A percentile compares a stretch with the other conserved stretches of the same genome.
These are phyloP conservation scores for Stylophora pistillata DNA, from an alignment of 64 coral and sea anemone genomes.

Conservation along the genomic window DNA sequence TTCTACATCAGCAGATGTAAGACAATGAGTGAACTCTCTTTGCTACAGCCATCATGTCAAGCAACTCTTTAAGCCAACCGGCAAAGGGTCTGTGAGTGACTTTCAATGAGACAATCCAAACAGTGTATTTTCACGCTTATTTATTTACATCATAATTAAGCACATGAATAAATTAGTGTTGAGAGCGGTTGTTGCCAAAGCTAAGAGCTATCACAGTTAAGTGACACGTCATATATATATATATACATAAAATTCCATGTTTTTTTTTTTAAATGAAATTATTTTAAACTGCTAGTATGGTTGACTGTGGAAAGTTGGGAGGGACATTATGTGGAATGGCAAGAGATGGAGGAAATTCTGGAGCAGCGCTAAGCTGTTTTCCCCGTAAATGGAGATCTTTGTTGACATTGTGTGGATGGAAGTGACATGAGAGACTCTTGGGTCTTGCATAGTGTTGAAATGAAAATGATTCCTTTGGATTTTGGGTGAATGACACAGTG, in stretches of 20 bases:
- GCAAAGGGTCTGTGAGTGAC: too few relatives aligned
- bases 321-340: constrained; percentile 52
- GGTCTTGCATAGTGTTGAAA: constrained; percentile 69
- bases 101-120: too few relatives aligned
- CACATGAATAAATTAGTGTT: too few relatives aligned
- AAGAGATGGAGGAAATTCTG: constrained; percentile 71
- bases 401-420: constrained; percentile 90
- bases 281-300: constrained; percentile 13
- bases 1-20: too few relatives aligned
- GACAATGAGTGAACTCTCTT: too few relatives aligned
- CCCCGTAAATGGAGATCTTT: constrained; percentile 83
- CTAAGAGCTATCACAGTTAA: too few relatives aligned
- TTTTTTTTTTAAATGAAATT: neutral
- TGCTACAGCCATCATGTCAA: too few relatives aligned
- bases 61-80: too few relatives aligned
- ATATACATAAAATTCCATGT: neutral
- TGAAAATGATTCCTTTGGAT: constrained; percentile 68
- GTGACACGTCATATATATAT: too few relatives aligned
- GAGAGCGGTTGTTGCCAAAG: too few relatives aligned
- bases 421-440: constrained; percentile 75
- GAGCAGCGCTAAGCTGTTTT: constrained; percentile 56
- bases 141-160: too few relatives aligned
- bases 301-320: constrained; percentile 47
- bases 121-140: too few relatives aligned
- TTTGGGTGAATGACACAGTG: constrained; percentile 65